These are phyloP conservation scores for Adineta ricciae DNA, from an alignment of 2,888 invertebrate genomes.

Conservation along the genomic window DNA sequence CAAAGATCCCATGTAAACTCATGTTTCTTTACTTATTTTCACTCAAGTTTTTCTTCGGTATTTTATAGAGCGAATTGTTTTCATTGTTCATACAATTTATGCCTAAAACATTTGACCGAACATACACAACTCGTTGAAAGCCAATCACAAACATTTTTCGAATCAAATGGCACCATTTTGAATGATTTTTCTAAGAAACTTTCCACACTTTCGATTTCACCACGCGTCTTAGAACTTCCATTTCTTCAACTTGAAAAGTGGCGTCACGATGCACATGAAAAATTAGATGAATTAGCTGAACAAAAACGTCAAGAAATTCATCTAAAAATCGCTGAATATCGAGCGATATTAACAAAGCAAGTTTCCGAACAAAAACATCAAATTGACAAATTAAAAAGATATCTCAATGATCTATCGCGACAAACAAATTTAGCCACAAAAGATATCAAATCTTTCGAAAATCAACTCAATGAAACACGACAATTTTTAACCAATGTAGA, in stretches of 20 bases:
- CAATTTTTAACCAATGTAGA: background rate
- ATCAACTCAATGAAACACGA: background rate
- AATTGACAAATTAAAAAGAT: background rate
- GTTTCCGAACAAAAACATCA: background rate
- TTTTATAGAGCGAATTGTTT: background rate
- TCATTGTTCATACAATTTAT: background rate
- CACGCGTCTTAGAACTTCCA: background rate
- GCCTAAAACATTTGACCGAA: background rate
- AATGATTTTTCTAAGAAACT: background rate
- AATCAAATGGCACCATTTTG: background rate
- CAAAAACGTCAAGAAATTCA: background rate
- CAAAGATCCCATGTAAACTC: background rate
- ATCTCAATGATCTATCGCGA: background rate
- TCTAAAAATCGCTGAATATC: background rate
- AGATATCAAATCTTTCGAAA: background rate
- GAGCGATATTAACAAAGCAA: background rate
- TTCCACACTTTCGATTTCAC: background rate
- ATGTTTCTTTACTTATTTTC: background rate
- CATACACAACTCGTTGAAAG: background rate
- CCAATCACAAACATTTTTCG: background rate
- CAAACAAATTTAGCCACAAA: background rate
- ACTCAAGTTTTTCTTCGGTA: background rate
- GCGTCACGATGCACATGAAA: background rate
- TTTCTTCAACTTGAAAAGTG: background rate
- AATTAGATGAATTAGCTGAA: slow-evolving; percentile 1